Evolutionary conservation across 2,888 invertebrate genomes (phyloP).

Genomic region (Hylaea fasciaria): DNA sequence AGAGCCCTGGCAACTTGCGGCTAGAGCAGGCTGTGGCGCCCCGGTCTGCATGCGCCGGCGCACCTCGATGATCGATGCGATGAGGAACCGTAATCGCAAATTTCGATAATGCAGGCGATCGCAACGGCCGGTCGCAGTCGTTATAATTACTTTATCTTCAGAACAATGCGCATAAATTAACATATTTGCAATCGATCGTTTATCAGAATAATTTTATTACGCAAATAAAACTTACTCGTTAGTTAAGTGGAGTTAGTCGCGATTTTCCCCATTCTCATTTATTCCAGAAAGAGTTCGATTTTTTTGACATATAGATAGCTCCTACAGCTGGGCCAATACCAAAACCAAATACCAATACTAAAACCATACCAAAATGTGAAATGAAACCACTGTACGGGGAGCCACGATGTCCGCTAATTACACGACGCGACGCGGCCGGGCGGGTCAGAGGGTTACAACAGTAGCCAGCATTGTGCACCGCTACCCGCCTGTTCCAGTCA

Average conservation of each 20-base stretch:
- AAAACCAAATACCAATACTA: too few species aligned
- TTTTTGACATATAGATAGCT: too few species aligned
- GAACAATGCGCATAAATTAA: not conserved
- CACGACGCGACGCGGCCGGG: not conserved
- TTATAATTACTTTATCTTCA: conserved; percentile 1
- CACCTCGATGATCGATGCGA: conserved; percentile 10
- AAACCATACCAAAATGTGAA: too few species aligned
- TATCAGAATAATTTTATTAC: not conserved
- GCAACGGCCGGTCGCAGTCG: not conserved
- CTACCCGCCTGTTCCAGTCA: conserved; percentile 2
- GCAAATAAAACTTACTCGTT: too few species aligned
- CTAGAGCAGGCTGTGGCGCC: too few species aligned
- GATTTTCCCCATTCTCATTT: too few species aligned
- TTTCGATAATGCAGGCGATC: not conserved
- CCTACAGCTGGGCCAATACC: too few species aligned
- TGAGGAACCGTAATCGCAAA: conserved; percentile 1
- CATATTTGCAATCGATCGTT: not conserved
- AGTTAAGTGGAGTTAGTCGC: too few species aligned
- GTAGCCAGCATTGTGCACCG: not conserved
- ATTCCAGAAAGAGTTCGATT: too few species aligned
- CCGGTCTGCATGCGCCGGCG: too few species aligned
- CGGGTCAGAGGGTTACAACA: not conserved
- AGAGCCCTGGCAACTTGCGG: too few species aligned
- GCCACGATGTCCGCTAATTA: conserved; percentile 1
- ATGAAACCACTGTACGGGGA: too few species aligned